Percentiles rank a stretch among this genome's conserved stretches.
phyloP scores from a whole-genome alignment of 2,113 vertebrate species.

The Lampris megalopsis region DNA sequence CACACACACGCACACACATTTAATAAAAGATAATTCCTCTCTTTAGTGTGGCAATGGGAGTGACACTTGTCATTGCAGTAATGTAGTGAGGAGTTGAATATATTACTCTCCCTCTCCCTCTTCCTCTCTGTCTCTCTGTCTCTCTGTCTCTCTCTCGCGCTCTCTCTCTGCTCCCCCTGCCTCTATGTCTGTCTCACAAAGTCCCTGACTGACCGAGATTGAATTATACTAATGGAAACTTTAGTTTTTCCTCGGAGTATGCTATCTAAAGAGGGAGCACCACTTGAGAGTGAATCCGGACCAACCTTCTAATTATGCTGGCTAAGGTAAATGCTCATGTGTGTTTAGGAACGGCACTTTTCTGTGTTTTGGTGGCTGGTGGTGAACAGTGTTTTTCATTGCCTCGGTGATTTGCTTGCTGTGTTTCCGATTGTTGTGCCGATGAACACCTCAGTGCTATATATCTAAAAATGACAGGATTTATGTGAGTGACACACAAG shows the following conservation, averaged over 20 bases:
- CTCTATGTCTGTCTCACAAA: conserved; percentile 11
- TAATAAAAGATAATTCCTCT: conserved; percentile 11
- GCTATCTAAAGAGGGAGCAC: conserved; percentile 37
- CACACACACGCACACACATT: conserved; percentile 49
- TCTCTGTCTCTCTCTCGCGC: conserved; percentile 49
- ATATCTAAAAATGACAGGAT: background rate
- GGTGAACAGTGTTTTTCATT: background rate
- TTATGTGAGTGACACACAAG: background rate
- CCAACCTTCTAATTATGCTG: conserved; percentile 63
- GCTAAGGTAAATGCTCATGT: conserved; percentile 66
- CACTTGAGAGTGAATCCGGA: conserved; percentile 44
- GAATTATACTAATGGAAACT: conserved; percentile 54
- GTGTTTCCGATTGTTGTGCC: background rate
- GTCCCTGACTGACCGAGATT: conserved; percentile 33
- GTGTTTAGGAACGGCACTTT: background rate
- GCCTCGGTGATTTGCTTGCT: background rate
- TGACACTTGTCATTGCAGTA: conserved; percentile 75
- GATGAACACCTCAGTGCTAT: background rate
- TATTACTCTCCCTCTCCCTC: conserved; percentile 11
- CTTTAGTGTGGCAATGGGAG: conserved; percentile 65
- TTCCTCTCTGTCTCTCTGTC: conserved; percentile 16
- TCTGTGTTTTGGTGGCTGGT: background rate
- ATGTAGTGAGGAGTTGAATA: conserved; percentile 62
- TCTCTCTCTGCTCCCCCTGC: conserved; percentile 25
- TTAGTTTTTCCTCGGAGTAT: conserved; percentile 47